Conservation (phyloP, 2,797 vertebrate genomes). For the Diplodus puntazzo region DNA sequence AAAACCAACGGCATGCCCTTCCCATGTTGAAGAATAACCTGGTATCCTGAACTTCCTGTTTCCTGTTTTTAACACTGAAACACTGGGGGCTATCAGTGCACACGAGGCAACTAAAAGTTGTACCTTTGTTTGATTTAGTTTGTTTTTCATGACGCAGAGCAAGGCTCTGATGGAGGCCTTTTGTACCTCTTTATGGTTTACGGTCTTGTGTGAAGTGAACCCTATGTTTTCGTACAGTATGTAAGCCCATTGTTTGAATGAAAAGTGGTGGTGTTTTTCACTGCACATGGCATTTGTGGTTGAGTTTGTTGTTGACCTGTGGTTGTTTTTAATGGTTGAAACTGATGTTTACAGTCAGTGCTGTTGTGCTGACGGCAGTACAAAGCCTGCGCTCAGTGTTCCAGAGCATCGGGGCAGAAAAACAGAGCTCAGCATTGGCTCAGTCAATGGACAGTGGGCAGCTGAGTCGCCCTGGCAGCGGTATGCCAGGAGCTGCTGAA, state of each 20-base stretch:
- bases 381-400: conserved; percentile 69
- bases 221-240: conserved; percentile 10
- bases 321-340: conserved; percentile 55
- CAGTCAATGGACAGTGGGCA: conserved; percentile 52
- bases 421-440: conserved; percentile 75
- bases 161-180: neutral
- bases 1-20: neutral
- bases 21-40: conserved; percentile 17
- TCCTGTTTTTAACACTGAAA: conserved; percentile 51
- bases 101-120: conserved; percentile 11
- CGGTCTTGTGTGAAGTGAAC: neutral
- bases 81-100: conserved; percentile 10
- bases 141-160: conserved; percentile 24
- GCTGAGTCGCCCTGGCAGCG: conserved; percentile 50
- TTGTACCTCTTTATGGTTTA: conserved; percentile 4
- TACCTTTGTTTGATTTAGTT: conserved; percentile 17
- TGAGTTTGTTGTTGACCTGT: conserved; percentile 32
- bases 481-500: conserved; percentile 49
- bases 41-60: conserved; percentile 33
- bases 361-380: conserved; percentile 71
- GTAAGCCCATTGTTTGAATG: conserved; percentile 19
- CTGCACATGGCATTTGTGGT: conserved; percentile 33
- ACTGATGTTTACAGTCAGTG: conserved; percentile 62
- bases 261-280: conserved; percentile 14
- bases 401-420: conserved; percentile 69